phyloP scores from a whole-genome alignment of 2,888 invertebrate genomes.

The Eumerus sabulonum region DNA sequence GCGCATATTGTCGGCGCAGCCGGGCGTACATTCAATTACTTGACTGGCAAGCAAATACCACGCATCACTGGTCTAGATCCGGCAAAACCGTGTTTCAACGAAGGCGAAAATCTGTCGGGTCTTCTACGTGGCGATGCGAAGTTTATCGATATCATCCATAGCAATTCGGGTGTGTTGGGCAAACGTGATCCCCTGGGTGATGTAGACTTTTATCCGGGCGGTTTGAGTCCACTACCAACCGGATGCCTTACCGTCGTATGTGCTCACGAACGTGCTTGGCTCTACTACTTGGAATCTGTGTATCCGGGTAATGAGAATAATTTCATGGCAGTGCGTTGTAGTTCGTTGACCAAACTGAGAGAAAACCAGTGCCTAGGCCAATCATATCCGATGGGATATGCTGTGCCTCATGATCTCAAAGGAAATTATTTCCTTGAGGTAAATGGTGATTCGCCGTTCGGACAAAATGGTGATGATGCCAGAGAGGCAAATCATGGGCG shows the following conservation, averaged over 20 bases:
- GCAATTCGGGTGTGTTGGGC: constrained; percentile 75
- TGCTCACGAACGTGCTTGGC: constrained; percentile 74
- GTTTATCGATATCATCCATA: constrained; percentile 76
- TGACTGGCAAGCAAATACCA: constrained; percentile 73
- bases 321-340: constrained; percentile 73
- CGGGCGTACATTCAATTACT: constrained; percentile 73
- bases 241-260: constrained; percentile 74
- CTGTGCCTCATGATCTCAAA: constrained; percentile 71
- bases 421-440: constrained; percentile 77
- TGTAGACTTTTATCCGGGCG: constrained; percentile 76
- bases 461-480: constrained; percentile 57
- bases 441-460: constrained; percentile 72
- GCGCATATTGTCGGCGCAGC: constrained; percentile 77
- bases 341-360: constrained; percentile 72
- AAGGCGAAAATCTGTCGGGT: constrained; percentile 72
- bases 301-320: constrained; percentile 73
- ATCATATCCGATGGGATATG: constrained; percentile 75
- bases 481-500: background rate
- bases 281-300: constrained; percentile 75
- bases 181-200: constrained; percentile 75
- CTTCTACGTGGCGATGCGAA: constrained; percentile 75
- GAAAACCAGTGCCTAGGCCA: constrained; percentile 72
- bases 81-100: constrained; percentile 77
- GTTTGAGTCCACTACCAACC: constrained; percentile 73
- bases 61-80: constrained; percentile 78